Evolutionary conservation across 2,113 vertebrate genomes (phyloP), one percentile per base, ranked within the genome.

Genomic region (Caranx ignobilis): DNA sequence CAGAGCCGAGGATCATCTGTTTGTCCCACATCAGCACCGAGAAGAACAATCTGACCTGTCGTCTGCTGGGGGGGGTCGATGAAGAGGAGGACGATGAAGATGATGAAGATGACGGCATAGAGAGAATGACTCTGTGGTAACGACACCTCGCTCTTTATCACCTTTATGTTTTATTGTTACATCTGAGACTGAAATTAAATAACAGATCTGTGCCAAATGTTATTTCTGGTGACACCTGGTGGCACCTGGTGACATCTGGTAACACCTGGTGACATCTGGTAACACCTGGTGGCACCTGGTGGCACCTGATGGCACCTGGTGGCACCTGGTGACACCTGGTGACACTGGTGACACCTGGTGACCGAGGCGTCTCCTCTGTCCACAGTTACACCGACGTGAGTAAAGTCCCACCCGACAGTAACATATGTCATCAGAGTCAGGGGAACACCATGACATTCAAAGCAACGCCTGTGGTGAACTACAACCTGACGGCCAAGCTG

Each of bases 51-150:
- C 70, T 95, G 41, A 86, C 66, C 78, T 95, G 94, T 21, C 1
- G 13, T 4, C 60, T 92, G 37, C 57, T 61, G 1, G 9, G 11
- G 32, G 71, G n/a, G 1, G 11, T 1, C n/a, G 2, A n/a, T 6
- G 2, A n/a, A 2, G 74, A 70, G 2, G 77, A 80, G 0, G 87
- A 87, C 2, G 77, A 85, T 5, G 90, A 90, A 0, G 77, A 83
- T 0, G 80, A 81, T 0, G 69, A 54, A 1, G 18, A 5, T 18
- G 85, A 89, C 3, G 6, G 66, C 32, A 64, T 91, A 0, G 11
- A 71, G 70, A 69, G 7, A 0, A 86, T 91, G 69, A 84, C 45
- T 6, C 70, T 91, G 15, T 95, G 94, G 94, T 94, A 41, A 41
- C 39, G 39, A 41, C 39, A 41, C 39, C 39, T 41, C 11, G 8